Conservation (phyloP, 2,113 vertebrate species). For the Meleagris gallopavo region DNA sequence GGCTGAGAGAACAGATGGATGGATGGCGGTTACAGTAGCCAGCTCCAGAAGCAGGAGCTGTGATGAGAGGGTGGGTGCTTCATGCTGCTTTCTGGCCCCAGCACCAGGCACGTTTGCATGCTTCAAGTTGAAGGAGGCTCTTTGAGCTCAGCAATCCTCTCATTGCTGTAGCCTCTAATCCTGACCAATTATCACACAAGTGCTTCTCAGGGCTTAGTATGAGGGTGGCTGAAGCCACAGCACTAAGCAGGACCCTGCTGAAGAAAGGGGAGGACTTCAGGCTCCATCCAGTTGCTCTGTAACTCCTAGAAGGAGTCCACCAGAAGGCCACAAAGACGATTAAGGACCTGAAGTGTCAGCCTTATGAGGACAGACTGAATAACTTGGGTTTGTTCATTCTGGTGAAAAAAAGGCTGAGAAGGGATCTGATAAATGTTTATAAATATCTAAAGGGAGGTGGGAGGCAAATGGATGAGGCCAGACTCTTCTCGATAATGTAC, state of each 20-base stretch:
- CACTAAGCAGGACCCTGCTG: not conserved
- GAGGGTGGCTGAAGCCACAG: rapidly evolving
- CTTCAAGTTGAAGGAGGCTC: conserved; percentile 10
- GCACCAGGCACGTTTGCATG: not conserved
- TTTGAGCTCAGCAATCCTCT: not conserved
- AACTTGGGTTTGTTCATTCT: no score
- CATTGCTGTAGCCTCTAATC: not conserved
- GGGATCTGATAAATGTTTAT: no score
- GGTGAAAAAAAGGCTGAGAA: no score
- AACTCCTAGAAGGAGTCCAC: no score
- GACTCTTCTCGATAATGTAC: no score
- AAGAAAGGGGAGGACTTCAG: not conserved
- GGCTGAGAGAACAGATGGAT: not conserved
- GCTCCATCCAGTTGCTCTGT: not conserved
- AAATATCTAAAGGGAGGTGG: no score
- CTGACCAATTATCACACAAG: not conserved
- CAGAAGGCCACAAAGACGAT: no score
- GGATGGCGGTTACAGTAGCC: not conserved
- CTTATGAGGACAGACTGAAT: no score
- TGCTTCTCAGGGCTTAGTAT: not conserved
- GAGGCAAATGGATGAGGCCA: no score
- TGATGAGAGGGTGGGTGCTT: rapidly evolving
- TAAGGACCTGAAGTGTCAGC: no score
- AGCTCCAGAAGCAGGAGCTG: not conserved
- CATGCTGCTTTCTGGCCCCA: not conserved